A percentile compares a stretch with the other conserved stretches of the same genome.
These are phyloP conservation scores for Aspidoscelis tigris DNA, from an alignment of 2,113 vertebrate species.

Conservation along the genomic window DNA sequence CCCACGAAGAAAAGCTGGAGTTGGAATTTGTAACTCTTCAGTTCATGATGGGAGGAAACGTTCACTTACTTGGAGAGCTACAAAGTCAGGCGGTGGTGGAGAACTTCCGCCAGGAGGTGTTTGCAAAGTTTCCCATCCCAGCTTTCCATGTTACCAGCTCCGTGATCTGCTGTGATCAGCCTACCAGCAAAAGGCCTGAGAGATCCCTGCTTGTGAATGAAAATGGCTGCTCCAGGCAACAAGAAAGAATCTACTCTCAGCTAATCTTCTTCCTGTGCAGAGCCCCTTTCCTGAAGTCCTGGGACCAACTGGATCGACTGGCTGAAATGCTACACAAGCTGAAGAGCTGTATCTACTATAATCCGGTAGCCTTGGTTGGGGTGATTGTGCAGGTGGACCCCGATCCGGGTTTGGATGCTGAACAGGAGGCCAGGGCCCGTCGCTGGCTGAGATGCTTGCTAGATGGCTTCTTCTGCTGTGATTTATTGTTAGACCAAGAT, in stretches of 20 bases:
- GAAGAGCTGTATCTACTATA: constrained; percentile 35
- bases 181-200: background rate
- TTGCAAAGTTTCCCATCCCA: constrained; percentile 38
- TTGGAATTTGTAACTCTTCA: constrained; percentile 42
- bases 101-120: constrained; percentile 37
- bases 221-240: constrained; percentile 26
- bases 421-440: constrained; percentile 31
- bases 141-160: constrained; percentile 32
- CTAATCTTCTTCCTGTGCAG: constrained; percentile 42
- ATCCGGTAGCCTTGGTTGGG: constrained; percentile 35
- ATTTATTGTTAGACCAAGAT: constrained; percentile 25
- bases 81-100: constrained; percentile 33
- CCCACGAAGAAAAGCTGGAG: constrained; percentile 29
- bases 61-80: constrained; percentile 35
- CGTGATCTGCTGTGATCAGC: constrained; percentile 31
- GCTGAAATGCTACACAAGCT: constrained; percentile 37
- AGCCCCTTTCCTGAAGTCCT: constrained; percentile 26
- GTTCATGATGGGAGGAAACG: constrained; percentile 40
- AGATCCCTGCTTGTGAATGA: background rate
- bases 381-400: constrained; percentile 37
- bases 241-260: constrained; percentile 42
- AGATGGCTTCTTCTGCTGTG: constrained; percentile 34
- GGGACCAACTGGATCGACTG: constrained; percentile 31
- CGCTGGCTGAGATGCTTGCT: constrained; percentile 36
- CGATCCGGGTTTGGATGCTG: constrained; percentile 23